Base-by-base conservation (phyloP, 2,888 invertebrate genomes). In the Dusona sp. region DNA sequence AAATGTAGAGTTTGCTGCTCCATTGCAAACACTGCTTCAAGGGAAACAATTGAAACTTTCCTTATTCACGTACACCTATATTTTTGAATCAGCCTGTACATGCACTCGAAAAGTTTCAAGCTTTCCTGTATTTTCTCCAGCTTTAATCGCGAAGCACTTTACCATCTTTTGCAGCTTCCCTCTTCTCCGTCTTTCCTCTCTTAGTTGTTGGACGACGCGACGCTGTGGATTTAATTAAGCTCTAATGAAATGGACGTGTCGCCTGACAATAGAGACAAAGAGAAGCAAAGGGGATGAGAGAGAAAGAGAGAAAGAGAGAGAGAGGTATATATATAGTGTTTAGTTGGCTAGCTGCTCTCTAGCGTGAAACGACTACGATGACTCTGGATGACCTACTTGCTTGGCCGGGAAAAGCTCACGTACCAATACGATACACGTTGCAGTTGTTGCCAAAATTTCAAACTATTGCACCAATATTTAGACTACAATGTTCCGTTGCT, bases 201-300 rank as follows among this genome's bases (percentile, higher is more conserved):
- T 84, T 86, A 85, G 81, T 88, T 86, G 70, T 82, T 83, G 80
- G 83, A 85, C 84, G 85, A 48, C 64, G 84, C 88, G 89, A 83
- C 89, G 85, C 84, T 87, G 87, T 84, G 89, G 90, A 92, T 92
- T 92, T 91, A 92, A 92, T 92, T 92, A 92, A 92, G 90, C 89
- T 88, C 89, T 91, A 91, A 92, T 92, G 91, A 91, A 91, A 92
- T 91, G 91, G 90, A 92, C 89, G 90, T 84, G 90, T 88, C 88
- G 88, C 87, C 86, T 87, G 85, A 84, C 83, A 84, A 86, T 78
- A 81, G 48, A 73, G 57, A 70, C 70, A 42, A 61, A 75, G 25
- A 75, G 72, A 19, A 51, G 25, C 11, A 8, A 29, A 29, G 19
- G 42, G 70, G 16, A 3, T 25, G 19, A 29, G 72, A 72, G 72